Base-by-base conservation (phyloP, 23 tunicate genomes). In the Pegea sp. region DNA sequence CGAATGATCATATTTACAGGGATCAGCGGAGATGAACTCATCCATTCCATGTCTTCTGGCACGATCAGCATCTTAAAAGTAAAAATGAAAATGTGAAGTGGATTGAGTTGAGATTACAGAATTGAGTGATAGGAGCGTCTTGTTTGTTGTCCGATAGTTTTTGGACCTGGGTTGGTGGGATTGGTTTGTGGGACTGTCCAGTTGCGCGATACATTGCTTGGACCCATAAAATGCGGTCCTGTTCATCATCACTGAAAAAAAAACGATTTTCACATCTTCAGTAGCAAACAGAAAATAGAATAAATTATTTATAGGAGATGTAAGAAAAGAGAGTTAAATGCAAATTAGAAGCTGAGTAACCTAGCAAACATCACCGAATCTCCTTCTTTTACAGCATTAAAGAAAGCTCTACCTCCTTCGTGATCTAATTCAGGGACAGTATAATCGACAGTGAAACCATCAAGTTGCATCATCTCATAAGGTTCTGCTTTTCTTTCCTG, bases 151-250 rank as follows among this genome's bases (percentile, higher is more conserved):
- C 59, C 2, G 53, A 42, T 1, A 91, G 48, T 38, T 91, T 91
- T 33, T 74, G 99, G 6, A 81, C 90, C 44, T 72, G 77, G 24
- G 93, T 91, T 2, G 99, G 99, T 25, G 93, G 84, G 21, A 78
- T 77, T 2, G 99, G 99, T 59, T 91, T 91, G 72, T 91, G 92
- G 24, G 93, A 69, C 57, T 91, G 99, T 7, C 99, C 99, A n/a
- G 99, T 91, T 24, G 99, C 99, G 4, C 99, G 62, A 72, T 91
- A 91, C 76, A 91, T 71, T 4, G 99, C 99, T 43, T 91, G 99
- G 33, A 91, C 99, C 99, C 99, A 91, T 49, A 78, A 28, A 8
- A 78, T 72, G 2, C 99, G 68, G 56, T 91, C 99, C 50, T 91
- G 95, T 33, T 84, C 95, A 54, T 84, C 95, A 31, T 84, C 84